These are phyloP conservation scores for Apodemia duryi DNA, from an alignment of 2,888 invertebrate genomes.

Conservation along the genomic window DNA sequence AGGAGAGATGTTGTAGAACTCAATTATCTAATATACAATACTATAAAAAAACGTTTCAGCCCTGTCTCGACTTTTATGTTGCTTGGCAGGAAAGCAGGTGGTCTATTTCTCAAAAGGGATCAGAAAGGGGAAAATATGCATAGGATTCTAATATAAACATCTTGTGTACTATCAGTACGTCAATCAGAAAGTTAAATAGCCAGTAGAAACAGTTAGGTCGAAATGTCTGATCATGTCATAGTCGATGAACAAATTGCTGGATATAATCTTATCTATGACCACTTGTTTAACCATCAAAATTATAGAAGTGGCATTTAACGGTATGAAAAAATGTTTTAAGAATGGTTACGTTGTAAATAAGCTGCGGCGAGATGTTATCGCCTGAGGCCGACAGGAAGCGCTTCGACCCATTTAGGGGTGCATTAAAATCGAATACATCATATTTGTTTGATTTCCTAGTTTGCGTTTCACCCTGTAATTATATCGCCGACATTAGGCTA, in stretches of 20 bases:
- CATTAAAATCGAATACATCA: constrained; percentile 81
- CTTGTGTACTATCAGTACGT: constrained; percentile 30
- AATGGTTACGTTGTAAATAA: constrained; percentile 66
- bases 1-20: too few relatives aligned
- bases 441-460: constrained; percentile 81
- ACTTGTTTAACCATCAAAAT: constrained; percentile 61
- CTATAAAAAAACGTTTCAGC: too few relatives aligned
- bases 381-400: constrained; percentile 68
- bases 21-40: too few relatives aligned
- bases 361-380: constrained; percentile 70
- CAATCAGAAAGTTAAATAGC: constrained; percentile 33
- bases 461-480: constrained; percentile 77
- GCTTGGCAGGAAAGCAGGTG: not conserved
- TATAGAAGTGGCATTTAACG: constrained; percentile 63
- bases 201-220: constrained; percentile 39
- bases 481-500: constrained; percentile 71
- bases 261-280: constrained; percentile 41
- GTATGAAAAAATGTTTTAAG: constrained; percentile 48
- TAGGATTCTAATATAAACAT: constrained; percentile 42
- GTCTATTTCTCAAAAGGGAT: not conserved
- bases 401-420: constrained; percentile 78
- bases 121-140: not conserved
- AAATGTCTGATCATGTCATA: constrained; percentile 39
- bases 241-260: constrained; percentile 27
- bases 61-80: not conserved